These are phyloP conservation scores for Ephydatia muelleri DNA, from an alignment of 37 sponge, comb jelly and placozoan species.

Conservation along the genomic window DNA sequence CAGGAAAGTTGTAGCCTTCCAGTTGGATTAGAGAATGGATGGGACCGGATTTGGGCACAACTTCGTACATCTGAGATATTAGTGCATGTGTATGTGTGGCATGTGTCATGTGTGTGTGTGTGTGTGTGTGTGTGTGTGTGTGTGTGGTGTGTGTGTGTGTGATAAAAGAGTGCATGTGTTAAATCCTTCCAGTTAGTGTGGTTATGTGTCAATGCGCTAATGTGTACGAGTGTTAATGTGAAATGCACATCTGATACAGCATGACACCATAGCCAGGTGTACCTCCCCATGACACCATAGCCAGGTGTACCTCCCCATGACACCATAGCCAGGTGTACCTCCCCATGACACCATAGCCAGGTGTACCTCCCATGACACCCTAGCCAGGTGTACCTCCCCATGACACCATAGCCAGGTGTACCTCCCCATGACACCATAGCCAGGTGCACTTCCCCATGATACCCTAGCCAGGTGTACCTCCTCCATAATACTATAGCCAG, in stretches of 20 bases:
- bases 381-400: no score
- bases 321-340: no score
- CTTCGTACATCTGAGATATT: background rate
- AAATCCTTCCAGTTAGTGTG: no score
- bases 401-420: no score
- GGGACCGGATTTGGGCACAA: constrained; percentile 26
- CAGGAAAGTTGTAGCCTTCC: constrained; percentile 19
- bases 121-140: background rate
- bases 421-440: no score
- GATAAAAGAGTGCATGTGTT: background rate
- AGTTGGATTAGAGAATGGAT: constrained; percentile 43
- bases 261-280: background rate
- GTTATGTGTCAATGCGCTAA: no score
- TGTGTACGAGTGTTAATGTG: background rate
- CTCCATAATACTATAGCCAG: no score
- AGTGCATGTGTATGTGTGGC: background rate
- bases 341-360: no score
- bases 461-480: no score
- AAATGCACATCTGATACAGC: background rate
- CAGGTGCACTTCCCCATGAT: no score
- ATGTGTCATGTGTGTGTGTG: background rate
- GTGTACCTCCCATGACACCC: no score
- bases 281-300: background rate
- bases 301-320: background rate
- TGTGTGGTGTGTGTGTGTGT: no score